Evolutionary conservation across 2,888 invertebrate species (phyloP).

Genomic region (Adelphocoris suturalis): DNA sequence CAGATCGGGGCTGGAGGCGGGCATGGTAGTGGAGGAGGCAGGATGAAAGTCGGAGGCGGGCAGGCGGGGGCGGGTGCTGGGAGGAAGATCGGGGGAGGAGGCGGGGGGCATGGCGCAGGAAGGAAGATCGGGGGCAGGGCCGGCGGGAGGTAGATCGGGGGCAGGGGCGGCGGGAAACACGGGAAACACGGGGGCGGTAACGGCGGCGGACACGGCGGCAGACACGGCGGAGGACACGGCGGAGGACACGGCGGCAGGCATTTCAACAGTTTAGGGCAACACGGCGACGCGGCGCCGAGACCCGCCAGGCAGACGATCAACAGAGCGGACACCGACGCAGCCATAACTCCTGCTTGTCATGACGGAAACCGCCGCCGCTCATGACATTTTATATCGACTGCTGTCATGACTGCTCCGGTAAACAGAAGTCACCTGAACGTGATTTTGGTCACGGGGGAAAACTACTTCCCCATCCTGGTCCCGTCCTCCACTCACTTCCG

Average conservation of each 20-base stretch:
- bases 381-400: constrained; percentile 24
- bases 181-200: not conserved
- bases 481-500: not conserved
- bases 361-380: not conserved
- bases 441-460: not conserved
- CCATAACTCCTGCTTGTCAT: not conserved
- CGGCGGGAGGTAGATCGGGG: not conserved
- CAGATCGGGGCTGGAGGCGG: constrained; percentile 2
- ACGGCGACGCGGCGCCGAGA: constrained; percentile 17
- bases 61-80: constrained; percentile 25
- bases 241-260: not conserved
- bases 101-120: constrained; percentile 39
- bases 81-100: constrained; percentile 22
- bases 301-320: constrained; percentile 8
- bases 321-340: not conserved
- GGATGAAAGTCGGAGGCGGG: not conserved
- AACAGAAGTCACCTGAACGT: constrained; percentile 1
- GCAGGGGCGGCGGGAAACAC: not conserved
- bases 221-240: not conserved
- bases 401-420: constrained; percentile 17
- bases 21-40: not conserved
- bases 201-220: constrained; percentile 18
- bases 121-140: constrained; percentile 32
- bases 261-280: constrained; percentile 28
- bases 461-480: constrained; percentile 15